Percentiles rank a stretch among this genome's conserved stretches.
Conservation (phyloP, 2,113 vertebrate species). For the Pollimyrus isidori region DNA sequence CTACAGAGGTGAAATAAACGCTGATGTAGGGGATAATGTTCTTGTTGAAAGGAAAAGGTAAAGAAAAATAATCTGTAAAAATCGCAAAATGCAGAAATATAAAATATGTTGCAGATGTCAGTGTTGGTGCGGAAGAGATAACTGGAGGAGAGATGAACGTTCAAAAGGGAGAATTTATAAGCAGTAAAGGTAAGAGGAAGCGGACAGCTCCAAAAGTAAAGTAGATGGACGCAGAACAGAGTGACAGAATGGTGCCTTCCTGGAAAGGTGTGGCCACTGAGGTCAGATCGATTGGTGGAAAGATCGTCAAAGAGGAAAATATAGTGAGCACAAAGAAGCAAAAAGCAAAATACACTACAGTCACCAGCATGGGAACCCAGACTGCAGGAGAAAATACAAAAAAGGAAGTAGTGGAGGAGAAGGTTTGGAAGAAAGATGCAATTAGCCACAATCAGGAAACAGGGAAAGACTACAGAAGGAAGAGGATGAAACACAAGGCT, state of each 20-base stretch:
- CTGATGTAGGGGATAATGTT: not conserved
- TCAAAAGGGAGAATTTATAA: not conserved
- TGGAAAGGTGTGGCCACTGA: not conserved
- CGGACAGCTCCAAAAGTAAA: not conserved
- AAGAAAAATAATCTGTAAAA: not conserved
- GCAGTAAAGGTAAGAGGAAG: not conserved
- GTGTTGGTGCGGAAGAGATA: not conserved
- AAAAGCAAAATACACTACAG: not conserved
- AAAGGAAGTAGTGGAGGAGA: not conserved
- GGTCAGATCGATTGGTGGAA: not conserved
- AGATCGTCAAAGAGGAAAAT: not conserved
- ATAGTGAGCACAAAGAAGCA: not conserved
- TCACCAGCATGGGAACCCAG: not conserved
- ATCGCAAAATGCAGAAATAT: not conserved
- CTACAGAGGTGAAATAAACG: not conserved
- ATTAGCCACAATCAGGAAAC: too few species aligned
- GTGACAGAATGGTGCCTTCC: not conserved
- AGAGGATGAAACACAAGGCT: not conserved
- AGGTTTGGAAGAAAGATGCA: not conserved
- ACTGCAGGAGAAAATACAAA: not conserved
- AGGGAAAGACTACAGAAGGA: not conserved
- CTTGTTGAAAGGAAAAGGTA: not conserved
- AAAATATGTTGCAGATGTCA: not conserved
- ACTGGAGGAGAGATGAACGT: not conserved
- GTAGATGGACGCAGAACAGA: not conserved